Evolutionary conservation across 2,888 invertebrate genomes (phyloP).

Genomic region (Campopleginae sp.): DNA sequence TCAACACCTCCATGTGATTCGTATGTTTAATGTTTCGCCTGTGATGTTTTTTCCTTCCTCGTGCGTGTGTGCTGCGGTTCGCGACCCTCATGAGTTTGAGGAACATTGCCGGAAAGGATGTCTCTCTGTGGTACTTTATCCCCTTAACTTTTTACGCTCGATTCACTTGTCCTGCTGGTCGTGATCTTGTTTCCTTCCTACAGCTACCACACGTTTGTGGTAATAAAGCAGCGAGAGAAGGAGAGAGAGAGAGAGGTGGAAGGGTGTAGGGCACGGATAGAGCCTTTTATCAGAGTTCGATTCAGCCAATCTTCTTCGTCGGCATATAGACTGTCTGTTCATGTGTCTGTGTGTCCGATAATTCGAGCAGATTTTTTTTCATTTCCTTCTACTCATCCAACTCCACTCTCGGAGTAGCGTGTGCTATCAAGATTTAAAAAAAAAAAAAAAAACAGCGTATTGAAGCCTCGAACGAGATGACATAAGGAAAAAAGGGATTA

Average conservation of each 20-base stretch:
- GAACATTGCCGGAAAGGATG: slow-evolving; percentile 26
- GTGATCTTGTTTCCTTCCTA: slow-evolving; percentile 6
- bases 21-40: background rate
- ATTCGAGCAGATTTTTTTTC: slow-evolving; percentile 28
- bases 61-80: background rate
- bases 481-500: background rate
- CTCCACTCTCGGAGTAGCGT: background rate
- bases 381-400: slow-evolving; percentile 34
- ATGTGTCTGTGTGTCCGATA: background rate
- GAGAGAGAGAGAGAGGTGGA: background rate
- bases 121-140: slow-evolving; percentile 18
- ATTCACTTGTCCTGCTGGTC: slow-evolving; percentile 32
- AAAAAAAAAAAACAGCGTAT: background rate
- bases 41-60: background rate
- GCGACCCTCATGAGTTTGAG: slow-evolving; percentile 35
- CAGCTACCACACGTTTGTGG: background rate
- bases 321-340: background rate
- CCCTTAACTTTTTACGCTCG: slow-evolving; percentile 27
- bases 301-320: slow-evolving; percentile 7
- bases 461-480: slow-evolving; percentile 9
- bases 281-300: slow-evolving; percentile 22
- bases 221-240: background rate
- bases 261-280: background rate
- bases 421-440: slow-evolving; percentile 2
- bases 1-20: background rate